phyloP scores from a whole-genome alignment of 2,113 vertebrate species.

The Silurus asotus region DNA sequence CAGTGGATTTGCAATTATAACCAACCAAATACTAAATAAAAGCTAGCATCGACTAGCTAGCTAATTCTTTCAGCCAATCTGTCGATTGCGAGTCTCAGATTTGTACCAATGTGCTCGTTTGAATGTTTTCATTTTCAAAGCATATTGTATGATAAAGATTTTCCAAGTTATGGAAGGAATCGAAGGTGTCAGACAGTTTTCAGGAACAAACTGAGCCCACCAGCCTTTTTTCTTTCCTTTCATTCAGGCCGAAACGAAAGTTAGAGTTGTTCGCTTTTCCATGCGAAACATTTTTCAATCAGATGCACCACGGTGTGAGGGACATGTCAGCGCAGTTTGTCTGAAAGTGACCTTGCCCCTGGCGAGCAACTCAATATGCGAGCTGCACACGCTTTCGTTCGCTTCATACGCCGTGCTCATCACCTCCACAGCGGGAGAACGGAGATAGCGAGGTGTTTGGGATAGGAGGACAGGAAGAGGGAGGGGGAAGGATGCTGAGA shows the following conservation, averaged over 20 bases:
- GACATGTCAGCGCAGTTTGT: constrained; percentile 9
- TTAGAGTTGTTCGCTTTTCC: not conserved
- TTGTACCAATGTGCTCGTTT: no score
- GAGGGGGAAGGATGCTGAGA: not conserved
- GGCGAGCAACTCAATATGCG: constrained; percentile 25
- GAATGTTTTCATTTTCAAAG: no score
- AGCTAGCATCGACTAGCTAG: not conserved
- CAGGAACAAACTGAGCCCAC: no score
- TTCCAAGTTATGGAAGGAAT: no score
- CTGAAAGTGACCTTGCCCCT: constrained; percentile 25
- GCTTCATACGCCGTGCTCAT: constrained; percentile 37
- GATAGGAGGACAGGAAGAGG: not conserved
- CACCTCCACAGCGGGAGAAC: constrained; percentile 19
- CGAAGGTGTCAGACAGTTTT: no score
- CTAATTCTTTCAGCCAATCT: not conserved
- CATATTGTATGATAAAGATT: no score
- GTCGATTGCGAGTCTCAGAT: no score
- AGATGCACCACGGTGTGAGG: constrained; percentile 9
- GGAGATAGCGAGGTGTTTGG: constrained; percentile 4
- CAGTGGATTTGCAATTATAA: not conserved
- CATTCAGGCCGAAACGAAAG: not conserved
- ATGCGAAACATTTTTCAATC: not conserved
- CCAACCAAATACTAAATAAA: not conserved
- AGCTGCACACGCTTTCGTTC: constrained; percentile 13
- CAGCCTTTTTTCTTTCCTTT: no score